Evolutionary conservation across 2,797 vertebrate genomes (phyloP).

Genomic region (Hydrolagus colliei): DNA sequence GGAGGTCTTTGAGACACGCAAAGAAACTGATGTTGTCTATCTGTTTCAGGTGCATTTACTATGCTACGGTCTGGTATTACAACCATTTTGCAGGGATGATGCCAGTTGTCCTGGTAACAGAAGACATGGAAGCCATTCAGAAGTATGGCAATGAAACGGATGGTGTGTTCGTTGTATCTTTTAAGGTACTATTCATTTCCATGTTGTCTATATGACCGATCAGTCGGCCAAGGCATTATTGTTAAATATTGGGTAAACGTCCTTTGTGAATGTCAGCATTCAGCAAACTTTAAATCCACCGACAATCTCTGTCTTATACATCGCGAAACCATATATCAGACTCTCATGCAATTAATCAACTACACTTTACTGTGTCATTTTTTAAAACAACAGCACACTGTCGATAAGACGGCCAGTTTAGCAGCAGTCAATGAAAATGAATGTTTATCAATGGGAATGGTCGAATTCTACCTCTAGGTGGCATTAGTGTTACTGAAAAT

Average conservation of each 20-base stretch:
- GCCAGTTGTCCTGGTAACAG: constrained; percentile 87
- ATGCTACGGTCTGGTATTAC: constrained; percentile 85
- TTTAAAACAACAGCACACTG: too few relatives aligned
- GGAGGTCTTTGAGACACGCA: background rate
- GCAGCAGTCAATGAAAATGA: background rate
- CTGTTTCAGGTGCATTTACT: constrained; percentile 78
- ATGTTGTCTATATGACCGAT: background rate
- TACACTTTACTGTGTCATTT: too few relatives aligned
- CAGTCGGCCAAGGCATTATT: background rate
- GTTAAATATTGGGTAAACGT: background rate
- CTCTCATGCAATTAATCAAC: too few relatives aligned
- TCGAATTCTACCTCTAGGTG: background rate
- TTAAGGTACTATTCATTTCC: constrained; percentile 63
- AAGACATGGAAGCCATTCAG: constrained; percentile 65
- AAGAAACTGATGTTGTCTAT: constrained; percentile 15
- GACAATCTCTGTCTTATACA: too few relatives aligned
- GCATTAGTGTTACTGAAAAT: constrained; percentile 14
- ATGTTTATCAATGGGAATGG: background rate
- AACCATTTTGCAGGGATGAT: constrained; percentile 74
- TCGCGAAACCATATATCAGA: too few relatives aligned
- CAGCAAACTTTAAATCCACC: too few relatives aligned
- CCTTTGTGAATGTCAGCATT: too few relatives aligned
- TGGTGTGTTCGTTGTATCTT: constrained; percentile 85
- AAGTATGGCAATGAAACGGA: constrained; percentile 70
- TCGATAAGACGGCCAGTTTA: too few relatives aligned